Conservation (phyloP, 1,140 invertebrate species). For the Mesaphorura yosii region DNA sequence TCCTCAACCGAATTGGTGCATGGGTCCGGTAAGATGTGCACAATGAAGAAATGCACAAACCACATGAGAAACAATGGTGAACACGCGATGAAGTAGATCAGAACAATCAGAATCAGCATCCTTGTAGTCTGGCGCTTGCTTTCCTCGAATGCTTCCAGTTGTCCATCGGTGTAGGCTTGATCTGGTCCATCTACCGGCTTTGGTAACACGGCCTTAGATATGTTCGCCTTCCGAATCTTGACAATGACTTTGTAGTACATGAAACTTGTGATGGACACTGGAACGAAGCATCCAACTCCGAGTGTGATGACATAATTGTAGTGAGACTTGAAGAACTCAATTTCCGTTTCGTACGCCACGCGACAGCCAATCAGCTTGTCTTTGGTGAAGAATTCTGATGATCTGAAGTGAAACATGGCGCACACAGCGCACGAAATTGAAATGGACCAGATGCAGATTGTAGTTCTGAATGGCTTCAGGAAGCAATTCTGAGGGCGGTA, state of each 20-base stretch:
- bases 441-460: neutral
- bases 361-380: conserved; percentile 5
- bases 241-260: neutral
- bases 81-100: neutral
- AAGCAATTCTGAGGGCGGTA: neutral
- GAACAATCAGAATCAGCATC: neutral
- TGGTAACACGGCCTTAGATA: too few relatives aligned
- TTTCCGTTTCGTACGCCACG: neutral
- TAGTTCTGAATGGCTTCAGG: neutral
- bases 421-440: neutral
- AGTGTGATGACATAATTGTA: neutral
- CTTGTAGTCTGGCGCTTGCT: neutral
- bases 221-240: too few relatives aligned
- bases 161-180: too few relatives aligned
- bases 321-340: conserved; percentile 1
- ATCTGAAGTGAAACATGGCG: conserved; percentile 1
- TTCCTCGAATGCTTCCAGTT: neutral
- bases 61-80: neutral
- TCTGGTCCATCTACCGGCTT: too few relatives aligned
- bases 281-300: neutral
- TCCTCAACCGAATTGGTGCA: neutral
- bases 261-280: neutral
- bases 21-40: neutral
- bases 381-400: conserved; percentile 1
- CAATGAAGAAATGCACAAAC: neutral